phyloP scores from a whole-genome alignment of 2,888 invertebrate species.

The Bedellia somnulentella region DNA sequence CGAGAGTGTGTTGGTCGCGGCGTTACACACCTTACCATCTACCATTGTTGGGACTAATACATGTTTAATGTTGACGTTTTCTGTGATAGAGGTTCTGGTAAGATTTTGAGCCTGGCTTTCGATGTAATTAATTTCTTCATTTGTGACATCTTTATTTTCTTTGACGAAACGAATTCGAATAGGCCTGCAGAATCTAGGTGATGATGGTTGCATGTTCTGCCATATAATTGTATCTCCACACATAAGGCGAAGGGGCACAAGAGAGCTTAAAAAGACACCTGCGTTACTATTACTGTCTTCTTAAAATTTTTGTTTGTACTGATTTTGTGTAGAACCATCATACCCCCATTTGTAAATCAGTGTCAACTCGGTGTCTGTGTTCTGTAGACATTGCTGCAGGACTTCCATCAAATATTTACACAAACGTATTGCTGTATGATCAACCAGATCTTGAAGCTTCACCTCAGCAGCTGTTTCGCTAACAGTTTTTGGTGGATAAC shows the following conservation, averaged over 20 bases:
- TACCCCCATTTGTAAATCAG: not conserved
- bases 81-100: not conserved
- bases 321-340: too few relatives aligned
- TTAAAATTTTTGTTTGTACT: not conserved
- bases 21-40: conserved; percentile 20
- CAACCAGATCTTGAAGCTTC: too few relatives aligned
- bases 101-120: not conserved
- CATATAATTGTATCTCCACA: conserved; percentile 7
- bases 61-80: too few relatives aligned
- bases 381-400: not conserved
- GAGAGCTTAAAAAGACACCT: not conserved
- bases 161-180: conserved; percentile 5
- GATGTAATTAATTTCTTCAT: too few relatives aligned
- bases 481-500: too few relatives aligned
- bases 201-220: conserved; percentile 12
- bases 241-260: not conserved
- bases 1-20: conserved; percentile 16
- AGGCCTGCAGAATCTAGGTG: conserved; percentile 10
- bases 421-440: too few relatives aligned
- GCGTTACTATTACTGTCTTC: not conserved
- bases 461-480: too few relatives aligned
- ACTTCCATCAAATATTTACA: not conserved
- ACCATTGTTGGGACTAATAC: conserved; percentile 15
- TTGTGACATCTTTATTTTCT: too few relatives aligned
- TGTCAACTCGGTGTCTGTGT: not conserved